Percentiles rank a stretch among this genome's conserved stretches.
phyloP scores from a whole-genome alignment of 1,140 invertebrate species.

The Solenopsis fugax region DNA sequence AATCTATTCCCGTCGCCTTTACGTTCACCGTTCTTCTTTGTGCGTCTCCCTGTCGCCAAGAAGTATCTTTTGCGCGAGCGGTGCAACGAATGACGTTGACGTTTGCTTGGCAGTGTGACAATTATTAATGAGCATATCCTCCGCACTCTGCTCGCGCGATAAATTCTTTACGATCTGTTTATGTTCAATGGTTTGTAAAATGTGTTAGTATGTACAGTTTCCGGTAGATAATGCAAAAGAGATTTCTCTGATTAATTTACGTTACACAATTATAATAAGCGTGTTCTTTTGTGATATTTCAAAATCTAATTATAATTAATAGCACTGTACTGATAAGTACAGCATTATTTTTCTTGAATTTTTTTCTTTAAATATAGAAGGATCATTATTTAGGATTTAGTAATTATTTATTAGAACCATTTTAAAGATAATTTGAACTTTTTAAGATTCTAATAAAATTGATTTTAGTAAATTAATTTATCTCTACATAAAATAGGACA shows the following conservation, averaged over 20 bases:
- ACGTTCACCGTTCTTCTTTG: slow-evolving; percentile 39
- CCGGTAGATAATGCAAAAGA: not conserved
- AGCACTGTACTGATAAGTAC: not conserved
- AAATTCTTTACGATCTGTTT: slow-evolving; percentile 40
- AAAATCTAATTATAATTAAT: not conserved
- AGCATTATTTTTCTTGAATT: not conserved
- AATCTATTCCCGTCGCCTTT: slow-evolving; percentile 68
- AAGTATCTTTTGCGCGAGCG: slow-evolving; percentile 14
- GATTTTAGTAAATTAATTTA: not conserved
- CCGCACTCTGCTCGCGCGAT: slow-evolving; percentile 19
- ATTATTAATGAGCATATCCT: slow-evolving; percentile 64
- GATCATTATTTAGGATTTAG: not conserved
- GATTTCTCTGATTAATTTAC: not conserved
- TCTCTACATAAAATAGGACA: too few species aligned
- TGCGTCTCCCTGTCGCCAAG: slow-evolving; percentile 18
- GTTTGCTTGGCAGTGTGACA: slow-evolving; percentile 64
- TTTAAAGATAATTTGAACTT: slow-evolving; percentile 2
- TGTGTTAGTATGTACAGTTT: slow-evolving; percentile 4
- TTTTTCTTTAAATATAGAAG: not conserved
- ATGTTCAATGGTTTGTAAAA: slow-evolving; percentile 30
- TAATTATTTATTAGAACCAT: not conserved
- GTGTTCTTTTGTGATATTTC: not conserved
- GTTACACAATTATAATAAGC: not conserved
- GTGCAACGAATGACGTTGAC: slow-evolving; percentile 57
- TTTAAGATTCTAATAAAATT: not conserved